Percentiles rank a stretch among this genome's conserved stretches.
phyloP scores from a whole-genome alignment of 92 coral and sea anemone species.

The Micromussa lordhowensis region DNA sequence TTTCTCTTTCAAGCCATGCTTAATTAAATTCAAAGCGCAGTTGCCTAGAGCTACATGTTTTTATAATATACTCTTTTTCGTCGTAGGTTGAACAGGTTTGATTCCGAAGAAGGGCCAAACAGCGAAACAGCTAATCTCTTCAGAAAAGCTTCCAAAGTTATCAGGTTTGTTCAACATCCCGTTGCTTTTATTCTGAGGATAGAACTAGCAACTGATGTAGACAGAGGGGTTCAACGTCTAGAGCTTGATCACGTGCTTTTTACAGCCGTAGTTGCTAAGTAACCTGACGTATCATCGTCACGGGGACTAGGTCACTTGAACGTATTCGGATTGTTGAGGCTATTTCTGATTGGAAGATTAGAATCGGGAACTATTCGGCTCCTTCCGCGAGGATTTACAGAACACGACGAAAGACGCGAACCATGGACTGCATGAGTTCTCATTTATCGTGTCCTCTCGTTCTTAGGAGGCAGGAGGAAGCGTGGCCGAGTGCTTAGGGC shows the following conservation, averaged over 20 bases:
- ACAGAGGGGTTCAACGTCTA: background rate
- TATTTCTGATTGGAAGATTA: background rate
- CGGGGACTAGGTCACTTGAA: background rate
- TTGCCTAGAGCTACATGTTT: background rate
- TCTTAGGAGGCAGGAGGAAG: no score
- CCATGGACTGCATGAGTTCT: background rate
- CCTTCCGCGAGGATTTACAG: background rate
- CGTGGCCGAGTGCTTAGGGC: no score
- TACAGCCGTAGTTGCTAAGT: background rate
- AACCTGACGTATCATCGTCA: background rate
- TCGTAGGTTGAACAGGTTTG: slow-evolving; percentile 21
- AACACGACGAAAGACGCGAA: background rate
- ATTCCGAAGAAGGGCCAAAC: slow-evolving; percentile 70
- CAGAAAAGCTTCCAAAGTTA: slow-evolving; percentile 80
- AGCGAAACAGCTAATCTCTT: slow-evolving; percentile 74
- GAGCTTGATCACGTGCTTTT: background rate
- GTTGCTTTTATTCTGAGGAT: background rate
- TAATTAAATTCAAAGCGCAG: background rate
- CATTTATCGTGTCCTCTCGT: background rate
- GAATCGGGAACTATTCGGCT: background rate
- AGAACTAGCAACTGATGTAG: background rate
- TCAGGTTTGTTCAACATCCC: slow-evolving; percentile 57
- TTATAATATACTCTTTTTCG: background rate
- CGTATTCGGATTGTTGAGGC: background rate
- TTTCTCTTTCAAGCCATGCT: no score